Evolutionary conservation across 1,140 invertebrate genomes (phyloP).

Genomic region (Sarcophaga bullata): DNA sequence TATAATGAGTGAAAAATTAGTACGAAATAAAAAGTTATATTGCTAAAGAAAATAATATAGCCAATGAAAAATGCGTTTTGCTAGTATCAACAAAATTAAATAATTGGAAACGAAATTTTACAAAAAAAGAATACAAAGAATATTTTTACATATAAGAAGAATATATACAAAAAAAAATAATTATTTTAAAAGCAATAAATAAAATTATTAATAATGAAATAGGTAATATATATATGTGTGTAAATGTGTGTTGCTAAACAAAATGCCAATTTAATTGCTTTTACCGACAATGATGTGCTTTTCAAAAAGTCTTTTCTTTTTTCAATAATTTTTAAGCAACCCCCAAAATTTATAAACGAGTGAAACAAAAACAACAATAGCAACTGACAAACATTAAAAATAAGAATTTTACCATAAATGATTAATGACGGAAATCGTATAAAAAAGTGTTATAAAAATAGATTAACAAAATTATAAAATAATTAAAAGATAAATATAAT

Average conservation of each 20-base stretch:
- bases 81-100: neutral
- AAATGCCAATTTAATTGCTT: neutral
- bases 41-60: neutral
- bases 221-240: neutral
- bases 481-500: no score
- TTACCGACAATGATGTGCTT: neutral
- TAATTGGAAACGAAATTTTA: neutral
- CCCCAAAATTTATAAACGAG: no score
- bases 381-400: no score
- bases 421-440: neutral
- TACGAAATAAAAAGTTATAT: neutral
- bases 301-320: neutral
- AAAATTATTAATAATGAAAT: constrained; percentile 4
- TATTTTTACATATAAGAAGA: neutral
- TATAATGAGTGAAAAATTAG: neutral
- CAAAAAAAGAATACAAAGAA: neutral
- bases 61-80: neutral
- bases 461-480: neutral
- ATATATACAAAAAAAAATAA: neutral
- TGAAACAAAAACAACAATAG: no score
- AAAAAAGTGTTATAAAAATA: neutral
- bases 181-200: neutral
- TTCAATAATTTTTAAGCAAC: neutral
- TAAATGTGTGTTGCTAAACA: neutral
- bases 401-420: neutral